Evolutionary conservation across 2,113 vertebrate genomes (phyloP), one percentile per base, ranked within the genome.

Genomic region (Aix galericulata): DNA sequence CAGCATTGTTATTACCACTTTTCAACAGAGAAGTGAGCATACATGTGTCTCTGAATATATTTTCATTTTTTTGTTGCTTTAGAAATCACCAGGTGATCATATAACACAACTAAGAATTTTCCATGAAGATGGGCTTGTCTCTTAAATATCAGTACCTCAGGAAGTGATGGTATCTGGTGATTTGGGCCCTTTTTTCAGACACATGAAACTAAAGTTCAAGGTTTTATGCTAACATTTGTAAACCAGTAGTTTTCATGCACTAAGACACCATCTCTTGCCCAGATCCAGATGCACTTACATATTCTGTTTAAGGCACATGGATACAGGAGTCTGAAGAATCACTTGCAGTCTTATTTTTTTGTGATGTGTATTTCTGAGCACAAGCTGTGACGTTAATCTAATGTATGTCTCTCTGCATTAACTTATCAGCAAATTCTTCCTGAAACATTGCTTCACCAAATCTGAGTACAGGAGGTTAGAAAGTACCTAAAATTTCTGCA

Each of bases 371-470:
- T 97, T 95, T 93, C 75, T 62, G 71, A 92, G 63, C 74, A 94
- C 82, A 92, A 94, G 95, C 50, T 94, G 78, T 92, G 95, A 94
- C 94, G 78, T 94, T 96, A 94, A 97, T 95, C 71, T 85, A 95
- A 95, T 94, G 11, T 59, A 66, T 46, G 94, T 87, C 94, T 94
- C 53, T 40, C 87, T 82, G 82, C 71, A 93, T 97, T 94, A 96
- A 69, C 58, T 2, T 14, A 87, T 92, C 93, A 85, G 83, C 81
- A 92, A 94, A 82, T 87, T 89, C 86, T 96, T 78, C 63, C 31
- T 53, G 84, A 95, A 94, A 80, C 50, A 77, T 18, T 91, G 74
- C 50, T 87, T 87, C 94, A 67, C n/a, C 59, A 72, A 82, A 91
- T 44, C 86, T 40, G 75, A 88, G 58, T 38, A 40, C 59, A 85